Evolutionary conservation across 2,888 invertebrate species (phyloP).

Genomic region (Pachliopta kotzebuea): DNA sequence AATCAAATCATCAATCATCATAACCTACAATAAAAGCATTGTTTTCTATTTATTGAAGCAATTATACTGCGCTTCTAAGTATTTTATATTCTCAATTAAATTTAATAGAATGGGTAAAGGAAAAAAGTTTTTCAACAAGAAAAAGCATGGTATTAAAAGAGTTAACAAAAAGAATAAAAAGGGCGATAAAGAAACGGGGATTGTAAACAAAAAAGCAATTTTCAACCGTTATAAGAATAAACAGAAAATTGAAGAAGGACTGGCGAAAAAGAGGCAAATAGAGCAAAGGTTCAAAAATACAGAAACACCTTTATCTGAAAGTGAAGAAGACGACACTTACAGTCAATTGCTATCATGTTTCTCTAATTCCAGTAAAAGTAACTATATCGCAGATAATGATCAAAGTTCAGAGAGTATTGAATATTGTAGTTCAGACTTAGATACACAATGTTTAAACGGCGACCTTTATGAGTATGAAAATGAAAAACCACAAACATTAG

Average conservation of each 20-base stretch:
- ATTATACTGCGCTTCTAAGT: background rate
- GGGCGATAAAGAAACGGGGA: constrained; percentile 44
- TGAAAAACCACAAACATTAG: constrained; percentile 1
- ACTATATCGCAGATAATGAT: constrained; percentile 49
- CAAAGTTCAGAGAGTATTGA: constrained; percentile 39
- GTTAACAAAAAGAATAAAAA: constrained; percentile 53
- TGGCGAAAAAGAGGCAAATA: constrained; percentile 60
- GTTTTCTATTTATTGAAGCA: background rate
- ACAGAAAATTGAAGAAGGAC: constrained; percentile 70
- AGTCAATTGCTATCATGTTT: constrained; percentile 78
- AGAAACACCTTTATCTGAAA: constrained; percentile 60
- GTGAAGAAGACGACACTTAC: constrained; percentile 75
- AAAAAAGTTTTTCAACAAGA: constrained; percentile 48
- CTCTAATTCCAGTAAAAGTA: constrained; percentile 41
- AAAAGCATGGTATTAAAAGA: constrained; percentile 48
- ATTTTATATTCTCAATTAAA: too few relatives aligned
- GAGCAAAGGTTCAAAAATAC: constrained; percentile 52
- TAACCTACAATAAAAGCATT: background rate
- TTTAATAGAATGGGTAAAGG: constrained; percentile 49
- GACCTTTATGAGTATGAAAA: constrained; percentile 1
- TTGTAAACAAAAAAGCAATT: constrained; percentile 65
- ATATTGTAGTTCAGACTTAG: constrained; percentile 34
- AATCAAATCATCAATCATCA: too few relatives aligned
- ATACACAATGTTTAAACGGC: constrained; percentile 23
- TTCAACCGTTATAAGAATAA: constrained; percentile 76